Evolutionary conservation across 2,113 vertebrate genomes (phyloP).

Genomic region (Anguilla japonica): DNA sequence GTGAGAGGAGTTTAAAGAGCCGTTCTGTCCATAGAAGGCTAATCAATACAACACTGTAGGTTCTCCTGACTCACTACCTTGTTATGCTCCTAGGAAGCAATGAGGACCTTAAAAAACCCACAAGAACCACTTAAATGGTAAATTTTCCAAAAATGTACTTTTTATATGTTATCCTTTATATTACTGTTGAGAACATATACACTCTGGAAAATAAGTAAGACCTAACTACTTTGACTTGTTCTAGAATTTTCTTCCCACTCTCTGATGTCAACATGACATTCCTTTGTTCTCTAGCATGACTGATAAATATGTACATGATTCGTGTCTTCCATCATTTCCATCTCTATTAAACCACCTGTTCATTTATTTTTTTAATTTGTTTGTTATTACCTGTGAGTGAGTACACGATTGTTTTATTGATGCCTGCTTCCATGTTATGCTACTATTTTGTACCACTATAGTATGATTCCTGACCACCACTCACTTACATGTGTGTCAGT

Average conservation of each 20-base stretch:
- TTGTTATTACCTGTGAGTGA: too few relatives aligned
- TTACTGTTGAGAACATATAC: not conserved
- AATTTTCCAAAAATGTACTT: not conserved
- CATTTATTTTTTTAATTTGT: too few relatives aligned
- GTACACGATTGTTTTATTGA: not conserved
- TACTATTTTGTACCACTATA: not conserved
- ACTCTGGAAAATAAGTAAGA: not conserved
- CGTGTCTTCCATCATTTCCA: not conserved
- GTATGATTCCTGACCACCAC: not conserved
- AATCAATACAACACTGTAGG: not conserved
- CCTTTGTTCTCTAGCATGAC: not conserved
- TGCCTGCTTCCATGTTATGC: not conserved
- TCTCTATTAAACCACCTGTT: too few relatives aligned
- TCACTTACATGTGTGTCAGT: not conserved
- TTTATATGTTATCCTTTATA: not conserved
- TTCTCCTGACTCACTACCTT: slow-evolving; percentile 2
- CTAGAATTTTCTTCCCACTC: not conserved
- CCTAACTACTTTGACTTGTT: not conserved
- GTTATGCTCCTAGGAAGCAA: not conserved
- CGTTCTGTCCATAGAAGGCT: not conserved
- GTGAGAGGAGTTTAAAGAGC: not conserved
- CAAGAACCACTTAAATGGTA: not conserved
- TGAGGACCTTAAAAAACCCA: too few relatives aligned
- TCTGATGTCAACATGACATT: not conserved
- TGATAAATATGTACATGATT: not conserved